Evolutionary conservation across 2,888 invertebrate genomes (phyloP), one percentile per base, ranked within the genome.

Genomic region (Diaphora mendica): DNA sequence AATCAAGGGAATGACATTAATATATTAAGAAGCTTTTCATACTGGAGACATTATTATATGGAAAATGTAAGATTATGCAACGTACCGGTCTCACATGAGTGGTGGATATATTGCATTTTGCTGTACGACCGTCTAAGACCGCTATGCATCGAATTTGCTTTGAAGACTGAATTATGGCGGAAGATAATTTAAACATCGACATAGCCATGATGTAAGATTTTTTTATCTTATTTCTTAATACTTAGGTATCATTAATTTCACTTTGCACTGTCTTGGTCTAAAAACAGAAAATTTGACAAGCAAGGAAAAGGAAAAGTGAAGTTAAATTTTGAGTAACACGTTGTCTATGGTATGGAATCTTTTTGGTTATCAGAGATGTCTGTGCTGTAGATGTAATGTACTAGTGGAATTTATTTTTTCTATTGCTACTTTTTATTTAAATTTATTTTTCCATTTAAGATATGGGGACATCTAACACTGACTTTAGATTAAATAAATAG

Each of bases 71-170:
- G 88, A 88, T 95, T 95, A 95, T 94, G 95, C 95, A 95, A 95
- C 95, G 94, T 94, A 95, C 95, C 91, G 91, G 87, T 76, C 82
- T 84, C 85, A 91, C 92, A 90, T 89, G 90, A 83, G 94, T 91
- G 42, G 95, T 95, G 5, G 92, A 91, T 77, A 95, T 89, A 80
- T 91, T 89, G 74, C 89, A 84, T 81, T 92, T 91, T 74, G 94
- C 85, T 68, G 91, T 85, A 13, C 42, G 64, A 23, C 72, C 70
- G 23, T 76, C 68, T n/a, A 92, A 82, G 33, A 87, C 87, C 39
- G 93, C 88, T 35, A 92, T 87, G 74, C 91, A 90, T 75, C 93
- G 88, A 30, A 91, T 82, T 77, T 93, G 94, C 78, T 89, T 93
- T 0, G 93, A 90, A 3, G 91, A 87, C 70, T 89, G 91, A 8